Evolutionary conservation across 2,888 invertebrate genomes (phyloP).

Genomic region (Dyspetes luteomarginatus): DNA sequence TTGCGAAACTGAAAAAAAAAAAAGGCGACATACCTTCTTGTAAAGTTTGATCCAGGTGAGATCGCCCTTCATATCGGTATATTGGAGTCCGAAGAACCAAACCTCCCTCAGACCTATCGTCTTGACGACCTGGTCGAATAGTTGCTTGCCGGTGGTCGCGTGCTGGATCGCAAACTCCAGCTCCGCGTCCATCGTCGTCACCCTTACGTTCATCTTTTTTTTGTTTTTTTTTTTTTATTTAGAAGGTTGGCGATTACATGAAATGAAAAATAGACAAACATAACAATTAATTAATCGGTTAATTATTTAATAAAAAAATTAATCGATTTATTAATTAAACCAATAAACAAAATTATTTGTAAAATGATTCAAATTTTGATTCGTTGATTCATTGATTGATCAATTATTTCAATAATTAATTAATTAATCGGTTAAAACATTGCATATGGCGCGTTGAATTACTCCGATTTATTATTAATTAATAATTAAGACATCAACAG

Average conservation of each 20-base stretch:
- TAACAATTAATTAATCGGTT: constrained; percentile 5
- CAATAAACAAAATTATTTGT: not conserved
- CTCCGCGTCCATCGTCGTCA: constrained; percentile 99
- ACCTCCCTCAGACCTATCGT: constrained; percentile 99
- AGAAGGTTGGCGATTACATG: constrained; percentile 57
- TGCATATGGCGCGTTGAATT: too few relatives aligned
- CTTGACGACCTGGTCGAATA: constrained; percentile 99
- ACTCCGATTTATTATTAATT: too few relatives aligned
- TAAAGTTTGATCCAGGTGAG: constrained; percentile 99
- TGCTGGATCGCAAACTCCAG: constrained; percentile 99
- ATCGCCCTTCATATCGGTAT: constrained; percentile 99
- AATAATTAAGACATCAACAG: not conserved
- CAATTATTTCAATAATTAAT: too few relatives aligned
- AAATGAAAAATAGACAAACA: constrained; percentile 57
- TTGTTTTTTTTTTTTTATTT: constrained; percentile 1
- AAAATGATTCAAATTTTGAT: too few relatives aligned
- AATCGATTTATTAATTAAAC: not conserved
- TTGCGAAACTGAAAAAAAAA: not conserved
- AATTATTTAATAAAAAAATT: constrained; percentile 3
- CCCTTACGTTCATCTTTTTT: constrained; percentile 96
- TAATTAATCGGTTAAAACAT: too few relatives aligned
- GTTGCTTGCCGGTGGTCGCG: constrained; percentile 99
- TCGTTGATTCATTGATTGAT: too few relatives aligned
- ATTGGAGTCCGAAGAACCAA: constrained; percentile 99
- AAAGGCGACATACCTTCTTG: constrained; percentile 92